Conservation (phyloP, 2,797 vertebrate genomes). For the Halcyon smyrnensis region DNA sequence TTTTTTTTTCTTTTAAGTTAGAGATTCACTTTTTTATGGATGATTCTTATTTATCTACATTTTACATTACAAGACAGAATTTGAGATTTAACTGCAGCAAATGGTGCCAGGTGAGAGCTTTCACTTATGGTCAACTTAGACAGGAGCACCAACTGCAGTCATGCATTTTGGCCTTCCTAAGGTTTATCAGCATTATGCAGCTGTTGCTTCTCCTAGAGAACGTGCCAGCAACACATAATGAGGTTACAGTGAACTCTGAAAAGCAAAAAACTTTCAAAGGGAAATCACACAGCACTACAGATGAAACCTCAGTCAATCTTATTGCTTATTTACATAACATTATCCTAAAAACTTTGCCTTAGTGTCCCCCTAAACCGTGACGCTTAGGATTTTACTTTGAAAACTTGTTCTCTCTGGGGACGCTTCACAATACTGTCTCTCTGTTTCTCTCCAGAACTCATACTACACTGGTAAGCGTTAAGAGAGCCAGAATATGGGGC, state of each 20-base stretch:
- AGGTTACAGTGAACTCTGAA: slow-evolving; percentile 46
- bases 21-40: not conserved
- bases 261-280: slow-evolving; percentile 49
- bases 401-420: not conserved
- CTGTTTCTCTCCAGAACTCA: not conserved
- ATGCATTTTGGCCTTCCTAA: not conserved
- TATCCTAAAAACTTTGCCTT: slow-evolving; percentile 32
- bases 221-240: slow-evolving; percentile 58
- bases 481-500: not conserved
- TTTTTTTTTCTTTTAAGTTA: not conserved
- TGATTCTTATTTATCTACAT: not conserved
- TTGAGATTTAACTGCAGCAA: not conserved
- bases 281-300: slow-evolving; percentile 23
- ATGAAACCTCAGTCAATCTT: not conserved
- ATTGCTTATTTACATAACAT: slow-evolving; percentile 67
- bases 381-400: slow-evolving; percentile 53
- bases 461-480: not conserved
- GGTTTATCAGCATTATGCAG: slow-evolving; percentile 71
- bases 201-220: slow-evolving; percentile 28
- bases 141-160: not conserved
- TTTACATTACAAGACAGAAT: not conserved
- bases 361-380: no score
- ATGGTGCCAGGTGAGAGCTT: not conserved
- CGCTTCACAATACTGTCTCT: not conserved
- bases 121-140: not conserved